These are phyloP conservation scores for Littorina saxatilis DNA, from an alignment of 1,140 invertebrate genomes.

Conservation along the genomic window DNA sequence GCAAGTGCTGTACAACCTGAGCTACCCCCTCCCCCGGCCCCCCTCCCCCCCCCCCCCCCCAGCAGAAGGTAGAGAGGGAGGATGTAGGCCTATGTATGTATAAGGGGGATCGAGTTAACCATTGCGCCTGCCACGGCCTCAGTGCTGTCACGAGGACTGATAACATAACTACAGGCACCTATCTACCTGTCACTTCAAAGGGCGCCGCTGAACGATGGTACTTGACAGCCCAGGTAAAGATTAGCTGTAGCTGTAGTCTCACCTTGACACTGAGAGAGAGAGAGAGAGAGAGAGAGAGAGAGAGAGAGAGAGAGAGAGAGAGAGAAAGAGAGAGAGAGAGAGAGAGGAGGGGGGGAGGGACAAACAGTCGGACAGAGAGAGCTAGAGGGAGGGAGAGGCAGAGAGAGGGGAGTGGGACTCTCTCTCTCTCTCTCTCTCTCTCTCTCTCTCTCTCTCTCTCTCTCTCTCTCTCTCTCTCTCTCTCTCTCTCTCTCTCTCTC, in stretches of 20 bases:
- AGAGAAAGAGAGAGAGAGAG: neutral
- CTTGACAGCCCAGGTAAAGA: conserved; percentile 15
- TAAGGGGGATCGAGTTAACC: too few relatives aligned
- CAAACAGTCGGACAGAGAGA: neutral
- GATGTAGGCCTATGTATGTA: too few relatives aligned
- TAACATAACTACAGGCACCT: conserved; percentile 9
- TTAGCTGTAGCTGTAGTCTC: neutral
- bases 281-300: neutral
- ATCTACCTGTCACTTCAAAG: conserved; percentile 36
- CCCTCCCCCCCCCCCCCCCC: too few relatives aligned
- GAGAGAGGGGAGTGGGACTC: too few relatives aligned
- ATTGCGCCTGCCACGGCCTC: too few relatives aligned
- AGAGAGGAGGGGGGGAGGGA: neutral
- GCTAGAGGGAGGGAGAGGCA: neutral
- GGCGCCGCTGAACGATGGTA: neutral
- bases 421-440: too few relatives aligned
- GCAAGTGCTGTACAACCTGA: too few relatives aligned
- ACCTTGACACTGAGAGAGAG: neutral
- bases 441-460: too few relatives aligned
- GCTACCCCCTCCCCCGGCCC: too few relatives aligned
- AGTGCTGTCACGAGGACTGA: neutral
- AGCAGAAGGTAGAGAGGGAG: too few relatives aligned
- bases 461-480: too few relatives aligned
- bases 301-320: neutral
- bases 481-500: too few relatives aligned